Evolutionary conservation across 2,797 vertebrate genomes (phyloP).

Genomic region (Pantherophis vulpinus): DNA sequence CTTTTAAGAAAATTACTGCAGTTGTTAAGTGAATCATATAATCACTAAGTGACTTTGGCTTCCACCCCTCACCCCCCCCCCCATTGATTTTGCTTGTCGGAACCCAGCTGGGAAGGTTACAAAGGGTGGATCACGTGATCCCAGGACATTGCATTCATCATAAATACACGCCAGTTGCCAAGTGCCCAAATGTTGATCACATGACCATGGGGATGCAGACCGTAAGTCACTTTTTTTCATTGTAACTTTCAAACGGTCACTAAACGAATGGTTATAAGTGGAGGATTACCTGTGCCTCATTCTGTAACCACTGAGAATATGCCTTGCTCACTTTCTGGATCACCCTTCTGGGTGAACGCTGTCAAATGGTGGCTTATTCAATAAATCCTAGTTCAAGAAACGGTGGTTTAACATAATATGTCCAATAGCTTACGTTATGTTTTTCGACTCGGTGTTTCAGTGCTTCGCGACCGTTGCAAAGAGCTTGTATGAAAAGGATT

Average conservation of each 20-base stretch:
- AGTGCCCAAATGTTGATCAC: background rate
- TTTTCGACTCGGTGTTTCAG: background rate
- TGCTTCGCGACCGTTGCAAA: background rate
- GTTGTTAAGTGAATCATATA: background rate
- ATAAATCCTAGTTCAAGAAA: background rate
- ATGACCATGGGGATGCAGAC: background rate
- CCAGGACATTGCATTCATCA: background rate
- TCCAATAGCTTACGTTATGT: background rate
- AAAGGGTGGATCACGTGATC: background rate
- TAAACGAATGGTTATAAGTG: background rate
- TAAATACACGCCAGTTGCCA: background rate
- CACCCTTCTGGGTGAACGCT: background rate
- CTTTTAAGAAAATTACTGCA: background rate
- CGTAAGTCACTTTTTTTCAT: background rate
- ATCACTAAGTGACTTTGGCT: background rate
- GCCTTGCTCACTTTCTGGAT: background rate
- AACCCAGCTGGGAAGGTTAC: background rate
- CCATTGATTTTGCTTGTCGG: background rate
- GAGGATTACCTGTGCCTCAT: background rate
- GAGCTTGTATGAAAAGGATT: background rate
- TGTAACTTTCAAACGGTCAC: background rate
- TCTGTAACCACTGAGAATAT: background rate
- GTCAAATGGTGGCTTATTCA: background rate
- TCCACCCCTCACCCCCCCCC: too few relatives aligned
- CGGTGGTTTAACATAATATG: background rate